Evolutionary conservation across 2,888 invertebrate species (phyloP).

Genomic region (Elegia similella): DNA sequence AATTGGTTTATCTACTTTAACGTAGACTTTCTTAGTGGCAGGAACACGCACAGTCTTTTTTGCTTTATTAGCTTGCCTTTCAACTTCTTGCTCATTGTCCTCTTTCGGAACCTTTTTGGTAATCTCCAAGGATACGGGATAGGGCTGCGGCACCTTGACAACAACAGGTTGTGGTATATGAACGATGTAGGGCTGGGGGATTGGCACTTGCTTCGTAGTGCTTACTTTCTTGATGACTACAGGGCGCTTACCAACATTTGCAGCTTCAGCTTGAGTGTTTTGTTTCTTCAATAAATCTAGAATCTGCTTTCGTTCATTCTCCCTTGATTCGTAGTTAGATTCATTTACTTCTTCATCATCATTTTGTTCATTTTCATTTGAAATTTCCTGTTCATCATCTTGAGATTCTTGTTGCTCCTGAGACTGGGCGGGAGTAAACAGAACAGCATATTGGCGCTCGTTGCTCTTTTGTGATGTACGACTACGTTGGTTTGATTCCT

Average conservation of each 20-base stretch:
- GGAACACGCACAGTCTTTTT: constrained; percentile 35
- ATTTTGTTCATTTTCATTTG: constrained; percentile 26
- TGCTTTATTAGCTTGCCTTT: constrained; percentile 36
- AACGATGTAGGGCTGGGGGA: constrained; percentile 39
- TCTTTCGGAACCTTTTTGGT: constrained; percentile 37
- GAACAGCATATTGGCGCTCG: not conserved
- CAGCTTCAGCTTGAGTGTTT: constrained; percentile 46
- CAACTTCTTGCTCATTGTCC: constrained; percentile 35
- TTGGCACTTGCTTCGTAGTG: constrained; percentile 36
- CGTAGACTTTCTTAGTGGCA: constrained; percentile 41
- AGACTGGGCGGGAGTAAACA: constrained; percentile 22
- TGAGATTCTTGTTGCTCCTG: constrained; percentile 31
- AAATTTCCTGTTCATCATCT: constrained; percentile 31
- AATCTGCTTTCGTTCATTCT: constrained; percentile 44
- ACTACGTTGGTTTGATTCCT: not conserved
- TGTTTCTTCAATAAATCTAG: constrained; percentile 42
- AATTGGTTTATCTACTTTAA: constrained; percentile 44
- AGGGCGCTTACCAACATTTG: constrained; percentile 37
- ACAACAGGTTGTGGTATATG: constrained; percentile 43
- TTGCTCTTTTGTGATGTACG: not conserved
- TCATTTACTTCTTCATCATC: constrained; percentile 32
- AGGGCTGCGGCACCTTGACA: constrained; percentile 39
- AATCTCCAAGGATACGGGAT: constrained; percentile 42
- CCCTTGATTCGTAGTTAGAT: constrained; percentile 47
- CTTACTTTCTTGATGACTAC: constrained; percentile 38